A percentile compares a stretch with the other conserved stretches of the same genome.
These are phyloP conservation scores for Steinernema khuongi DNA, from an alignment of 1,140 invertebrate species.

Conservation along the genomic window DNA sequence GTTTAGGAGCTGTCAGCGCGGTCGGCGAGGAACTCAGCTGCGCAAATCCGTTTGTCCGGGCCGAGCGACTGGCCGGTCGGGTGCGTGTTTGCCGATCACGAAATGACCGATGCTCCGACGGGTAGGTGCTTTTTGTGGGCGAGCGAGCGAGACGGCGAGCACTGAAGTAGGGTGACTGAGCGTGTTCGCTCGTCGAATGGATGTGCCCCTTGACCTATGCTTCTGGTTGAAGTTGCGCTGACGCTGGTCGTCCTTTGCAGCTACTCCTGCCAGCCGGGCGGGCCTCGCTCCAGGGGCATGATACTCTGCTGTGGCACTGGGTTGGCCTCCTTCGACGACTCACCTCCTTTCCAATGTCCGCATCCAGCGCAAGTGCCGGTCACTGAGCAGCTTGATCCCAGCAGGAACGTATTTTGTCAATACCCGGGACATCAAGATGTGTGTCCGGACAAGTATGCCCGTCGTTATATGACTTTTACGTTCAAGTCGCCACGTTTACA, in stretches of 20 bases:
- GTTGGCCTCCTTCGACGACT: conserved; percentile 20
- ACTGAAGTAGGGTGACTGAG: not conserved
- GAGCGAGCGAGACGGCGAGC: too few relatives aligned
- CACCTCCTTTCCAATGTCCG: conserved; percentile 28
- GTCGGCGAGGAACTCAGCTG: not conserved
- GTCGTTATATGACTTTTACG: conserved; percentile 8
- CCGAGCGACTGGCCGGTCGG: not conserved
- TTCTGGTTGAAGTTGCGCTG: conserved; percentile 14
- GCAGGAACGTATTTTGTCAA: conserved; percentile 21
- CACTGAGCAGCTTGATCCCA: not conserved
- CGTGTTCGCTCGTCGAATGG: not conserved
- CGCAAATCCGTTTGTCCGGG: not conserved
- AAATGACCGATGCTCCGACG: not conserved
- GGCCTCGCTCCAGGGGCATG: conserved; percentile 13
- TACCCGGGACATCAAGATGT: not conserved
- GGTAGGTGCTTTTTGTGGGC: too few relatives aligned
- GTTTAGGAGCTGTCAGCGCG: not conserved
- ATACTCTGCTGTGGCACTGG: conserved; percentile 6
- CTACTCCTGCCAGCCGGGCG: conserved; percentile 2
- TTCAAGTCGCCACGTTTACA: not conserved
- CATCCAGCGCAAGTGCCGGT: conserved; percentile 27
- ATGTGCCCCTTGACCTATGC: conserved; percentile 5
- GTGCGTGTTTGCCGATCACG: conserved; percentile 8
- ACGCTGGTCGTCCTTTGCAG: conserved; percentile 9
- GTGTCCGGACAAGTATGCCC: conserved; percentile 21